phyloP scores from a whole-genome alignment of 2,888 invertebrate species.

The Empis livida region DNA sequence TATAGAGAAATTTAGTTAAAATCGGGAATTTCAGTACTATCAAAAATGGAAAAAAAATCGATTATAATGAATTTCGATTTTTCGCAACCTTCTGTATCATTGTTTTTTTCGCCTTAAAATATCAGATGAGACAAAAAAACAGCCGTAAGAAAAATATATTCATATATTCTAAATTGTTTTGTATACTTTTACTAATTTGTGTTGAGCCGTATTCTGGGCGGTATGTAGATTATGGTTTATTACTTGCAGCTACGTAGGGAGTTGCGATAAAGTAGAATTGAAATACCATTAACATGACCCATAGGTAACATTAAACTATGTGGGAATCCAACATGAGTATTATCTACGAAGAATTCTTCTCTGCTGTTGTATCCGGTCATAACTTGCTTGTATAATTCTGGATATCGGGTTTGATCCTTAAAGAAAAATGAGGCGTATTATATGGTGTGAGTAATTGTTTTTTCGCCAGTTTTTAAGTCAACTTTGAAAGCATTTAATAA shows the following conservation, averaged over 20 bases:
- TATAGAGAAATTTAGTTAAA: too few relatives aligned
- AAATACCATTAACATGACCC: constrained; percentile 53
- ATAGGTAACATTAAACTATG: constrained; percentile 56
- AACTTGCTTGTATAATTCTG: constrained; percentile 49
- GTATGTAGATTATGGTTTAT: constrained; percentile 37
- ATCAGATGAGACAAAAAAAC: too few relatives aligned
- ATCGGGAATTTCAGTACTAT: too few relatives aligned
- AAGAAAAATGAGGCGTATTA: constrained; percentile 49
- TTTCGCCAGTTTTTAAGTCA: constrained; percentile 49
- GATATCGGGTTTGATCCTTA: constrained; percentile 50
- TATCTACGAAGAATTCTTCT: constrained; percentile 40
- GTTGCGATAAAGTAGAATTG: constrained; percentile 49
- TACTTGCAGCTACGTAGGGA: constrained; percentile 40
- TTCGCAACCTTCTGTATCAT: too few relatives aligned
- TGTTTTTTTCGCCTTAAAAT: too few relatives aligned
- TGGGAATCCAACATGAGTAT: constrained; percentile 54
- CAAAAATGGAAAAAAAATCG: too few relatives aligned
- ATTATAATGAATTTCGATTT: too few relatives aligned
- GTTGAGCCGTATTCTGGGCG: constrained; percentile 39
- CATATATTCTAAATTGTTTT: too few relatives aligned
- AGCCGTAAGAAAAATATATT: too few relatives aligned
- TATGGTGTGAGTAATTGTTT: constrained; percentile 53
- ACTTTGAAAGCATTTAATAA: constrained; percentile 49
- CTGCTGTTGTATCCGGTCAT: constrained; percentile 33
- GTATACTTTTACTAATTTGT: too few relatives aligned